These are phyloP conservation scores for Hylia prasina DNA, from an alignment of 2,113 vertebrate genomes.

Conservation along the genomic window DNA sequence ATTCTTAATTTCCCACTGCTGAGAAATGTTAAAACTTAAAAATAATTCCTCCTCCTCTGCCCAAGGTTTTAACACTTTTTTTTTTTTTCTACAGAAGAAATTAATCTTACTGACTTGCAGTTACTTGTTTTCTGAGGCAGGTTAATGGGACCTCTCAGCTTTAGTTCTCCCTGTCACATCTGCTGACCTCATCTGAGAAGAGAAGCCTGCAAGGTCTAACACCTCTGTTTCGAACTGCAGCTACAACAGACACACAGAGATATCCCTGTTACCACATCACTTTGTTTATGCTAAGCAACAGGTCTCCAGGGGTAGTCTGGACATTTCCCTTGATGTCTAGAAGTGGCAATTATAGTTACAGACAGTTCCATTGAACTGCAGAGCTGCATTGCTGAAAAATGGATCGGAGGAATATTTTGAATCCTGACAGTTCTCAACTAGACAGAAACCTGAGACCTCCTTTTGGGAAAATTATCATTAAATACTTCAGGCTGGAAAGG, in stretches of 20 bases:
- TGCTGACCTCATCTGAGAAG: not conserved
- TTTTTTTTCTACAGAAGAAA: not conserved
- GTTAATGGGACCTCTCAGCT: not conserved
- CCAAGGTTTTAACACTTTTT: not conserved
- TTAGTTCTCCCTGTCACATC: not conserved
- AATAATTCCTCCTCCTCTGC: not conserved
- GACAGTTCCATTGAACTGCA: not conserved
- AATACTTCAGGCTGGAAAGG: not conserved
- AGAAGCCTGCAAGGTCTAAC: not conserved
- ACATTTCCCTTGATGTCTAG: not conserved
- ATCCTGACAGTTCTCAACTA: not conserved
- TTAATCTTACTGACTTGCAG: not conserved
- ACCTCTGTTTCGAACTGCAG: rapidly evolving
- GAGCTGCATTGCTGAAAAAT: not conserved
- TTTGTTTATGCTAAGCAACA: not conserved
- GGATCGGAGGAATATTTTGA: not conserved
- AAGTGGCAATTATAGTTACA: not conserved
- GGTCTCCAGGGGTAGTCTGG: not conserved
- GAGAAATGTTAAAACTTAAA: not conserved
- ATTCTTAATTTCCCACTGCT: not conserved
- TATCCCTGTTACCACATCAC: not conserved
- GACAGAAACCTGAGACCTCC: not conserved
- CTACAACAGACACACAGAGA: not conserved
- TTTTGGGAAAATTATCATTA: not conserved
- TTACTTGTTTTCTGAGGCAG: not conserved